A percentile compares a stretch with the other conserved stretches of the same genome.
Conservation (phyloP, 2,113 vertebrate genomes). For the Chelonoidis abingdonii region DNA sequence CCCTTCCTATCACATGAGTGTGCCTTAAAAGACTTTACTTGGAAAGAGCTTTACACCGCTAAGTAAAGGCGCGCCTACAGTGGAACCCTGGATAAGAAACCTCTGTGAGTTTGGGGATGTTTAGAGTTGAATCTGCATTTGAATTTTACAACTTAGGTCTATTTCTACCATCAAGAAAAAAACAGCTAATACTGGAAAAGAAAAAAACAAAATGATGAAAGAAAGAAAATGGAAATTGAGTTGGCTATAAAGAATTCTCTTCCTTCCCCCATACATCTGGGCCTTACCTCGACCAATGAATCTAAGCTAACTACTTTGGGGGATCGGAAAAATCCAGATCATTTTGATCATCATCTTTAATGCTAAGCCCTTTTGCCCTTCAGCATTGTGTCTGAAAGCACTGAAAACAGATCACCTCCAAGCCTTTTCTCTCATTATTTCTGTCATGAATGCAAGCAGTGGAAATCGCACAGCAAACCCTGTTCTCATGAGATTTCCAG, state of each 20-base stretch:
- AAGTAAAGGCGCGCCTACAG: not conserved
- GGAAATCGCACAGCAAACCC: not conserved
- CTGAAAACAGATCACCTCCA: not conserved
- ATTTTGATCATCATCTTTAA: not conserved
- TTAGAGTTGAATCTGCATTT: not conserved
- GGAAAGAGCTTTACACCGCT: not conserved
- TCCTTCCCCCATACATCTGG: not conserved
- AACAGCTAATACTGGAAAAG: not conserved
- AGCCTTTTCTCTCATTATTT: not conserved
- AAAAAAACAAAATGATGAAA: not conserved
- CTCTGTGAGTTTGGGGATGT: not conserved
- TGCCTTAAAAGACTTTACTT: not conserved
- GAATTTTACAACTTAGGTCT: not conserved
- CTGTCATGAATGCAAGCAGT: not conserved
- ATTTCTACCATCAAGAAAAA: accelerated
- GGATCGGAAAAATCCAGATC: not conserved
- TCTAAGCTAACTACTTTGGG: not conserved
- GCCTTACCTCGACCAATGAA: not conserved
- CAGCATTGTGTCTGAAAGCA: not conserved
- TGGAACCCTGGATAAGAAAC: not conserved
- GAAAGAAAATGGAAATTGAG: not conserved
- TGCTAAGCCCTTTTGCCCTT: not conserved
- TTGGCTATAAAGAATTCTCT: conserved; percentile 7
- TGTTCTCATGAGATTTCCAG: not conserved
- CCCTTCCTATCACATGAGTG: not conserved